These are phyloP conservation scores for Poeciliopsis infans DNA, from an alignment of 2,797 vertebrate genomes.

Conservation along the genomic window DNA sequence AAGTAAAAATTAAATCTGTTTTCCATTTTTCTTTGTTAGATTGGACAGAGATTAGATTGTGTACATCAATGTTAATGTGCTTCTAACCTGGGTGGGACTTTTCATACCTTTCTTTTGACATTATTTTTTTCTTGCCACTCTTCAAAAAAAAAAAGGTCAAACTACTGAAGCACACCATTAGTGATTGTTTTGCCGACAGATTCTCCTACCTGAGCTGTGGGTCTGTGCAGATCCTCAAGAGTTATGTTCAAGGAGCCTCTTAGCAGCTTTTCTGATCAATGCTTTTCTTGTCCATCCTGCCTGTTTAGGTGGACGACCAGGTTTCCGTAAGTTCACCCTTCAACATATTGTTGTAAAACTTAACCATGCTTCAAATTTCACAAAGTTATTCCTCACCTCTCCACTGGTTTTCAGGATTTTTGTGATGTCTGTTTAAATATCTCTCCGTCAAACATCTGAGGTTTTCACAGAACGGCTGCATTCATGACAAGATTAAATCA, in stretches of 20 bases:
- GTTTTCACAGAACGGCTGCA: background rate
- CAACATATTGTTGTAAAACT: background rate
- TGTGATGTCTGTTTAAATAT: background rate
- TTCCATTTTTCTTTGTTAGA: background rate
- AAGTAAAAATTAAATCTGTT: background rate
- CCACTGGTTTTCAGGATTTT: background rate
- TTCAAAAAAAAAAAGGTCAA: background rate
- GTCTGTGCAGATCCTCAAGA: background rate
- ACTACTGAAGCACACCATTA: background rate
- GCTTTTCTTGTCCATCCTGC: background rate
- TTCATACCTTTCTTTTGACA: background rate
- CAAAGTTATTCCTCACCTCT: background rate
- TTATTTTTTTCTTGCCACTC: background rate
- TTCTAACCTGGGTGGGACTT: background rate
- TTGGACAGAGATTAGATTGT: background rate
- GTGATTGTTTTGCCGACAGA: background rate
- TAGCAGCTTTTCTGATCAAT: background rate
- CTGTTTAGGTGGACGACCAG: background rate
- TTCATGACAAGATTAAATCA: background rate
- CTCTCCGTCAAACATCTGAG: background rate
- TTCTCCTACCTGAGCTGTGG: background rate
- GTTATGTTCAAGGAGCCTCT: background rate
- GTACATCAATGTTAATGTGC: background rate
- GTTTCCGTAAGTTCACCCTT: background rate
- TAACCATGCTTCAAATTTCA: background rate